Evolutionary conservation across 2,888 invertebrate genomes (phyloP).

Genomic region (Carcina quercana): DNA sequence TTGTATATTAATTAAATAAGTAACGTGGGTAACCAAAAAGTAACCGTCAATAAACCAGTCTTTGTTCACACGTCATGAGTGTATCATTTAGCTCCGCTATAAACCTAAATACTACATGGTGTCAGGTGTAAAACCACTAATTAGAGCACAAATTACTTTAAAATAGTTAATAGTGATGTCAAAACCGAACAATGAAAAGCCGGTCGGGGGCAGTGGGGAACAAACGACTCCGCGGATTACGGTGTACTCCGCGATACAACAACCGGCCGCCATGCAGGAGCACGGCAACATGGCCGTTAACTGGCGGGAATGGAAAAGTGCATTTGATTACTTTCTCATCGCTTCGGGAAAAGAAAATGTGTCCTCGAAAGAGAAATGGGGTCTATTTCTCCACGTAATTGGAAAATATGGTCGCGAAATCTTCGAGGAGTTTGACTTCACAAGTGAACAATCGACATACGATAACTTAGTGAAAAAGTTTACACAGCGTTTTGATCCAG

Average conservation of each 20-base stretch:
- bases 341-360: conserved; percentile 4
- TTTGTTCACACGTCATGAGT: not conserved
- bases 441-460: too few relatives aligned
- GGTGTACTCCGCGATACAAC: conserved; percentile 4
- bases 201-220: not conserved
- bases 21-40: too few relatives aligned
- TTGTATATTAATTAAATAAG: too few relatives aligned
- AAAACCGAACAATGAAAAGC: not conserved
- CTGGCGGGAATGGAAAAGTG: conserved; percentile 13
- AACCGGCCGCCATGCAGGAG: conserved; percentile 1
- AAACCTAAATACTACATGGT: not conserved
- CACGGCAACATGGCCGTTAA: conserved; percentile 5
- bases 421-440: conserved; percentile 10
- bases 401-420: conserved; percentile 14
- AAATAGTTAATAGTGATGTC: not conserved
- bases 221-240: too few relatives aligned
- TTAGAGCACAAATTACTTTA: not conserved
- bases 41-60: not conserved
- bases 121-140: not conserved
- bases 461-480: conserved; percentile 6
- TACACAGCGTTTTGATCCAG: conserved; percentile 6
- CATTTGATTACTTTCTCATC: conserved; percentile 14
- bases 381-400: conserved; percentile 18
- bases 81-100: too few relatives aligned
- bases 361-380: conserved; percentile 7